Conservation (phyloP, 2,797 vertebrate species). For the Myripristis murdjan region DNA sequence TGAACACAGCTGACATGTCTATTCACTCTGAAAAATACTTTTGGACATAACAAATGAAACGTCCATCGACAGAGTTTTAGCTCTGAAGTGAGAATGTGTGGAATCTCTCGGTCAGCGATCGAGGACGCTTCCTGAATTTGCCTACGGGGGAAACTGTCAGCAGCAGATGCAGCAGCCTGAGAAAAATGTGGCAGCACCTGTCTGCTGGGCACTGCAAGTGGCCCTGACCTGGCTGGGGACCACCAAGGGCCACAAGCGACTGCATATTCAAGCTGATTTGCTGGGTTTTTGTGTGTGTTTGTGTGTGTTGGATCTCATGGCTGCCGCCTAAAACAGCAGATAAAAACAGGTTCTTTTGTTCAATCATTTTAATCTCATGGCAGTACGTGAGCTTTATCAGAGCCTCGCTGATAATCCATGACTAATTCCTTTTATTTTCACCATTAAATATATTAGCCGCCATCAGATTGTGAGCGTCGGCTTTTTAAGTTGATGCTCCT, state of each 20-base stretch:
- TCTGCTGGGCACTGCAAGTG: conserved; percentile 40
- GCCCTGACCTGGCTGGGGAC: conserved; percentile 50
- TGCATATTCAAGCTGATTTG: not conserved
- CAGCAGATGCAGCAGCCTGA: conserved; percentile 63
- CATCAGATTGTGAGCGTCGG: not conserved
- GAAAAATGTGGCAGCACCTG: conserved; percentile 64
- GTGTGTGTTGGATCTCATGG: too few relatives aligned
- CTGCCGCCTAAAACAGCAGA: too few relatives aligned
- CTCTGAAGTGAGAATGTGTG: not conserved
- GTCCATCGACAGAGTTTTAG: not conserved
- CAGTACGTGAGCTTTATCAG: not conserved
- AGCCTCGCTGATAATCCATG: not conserved
- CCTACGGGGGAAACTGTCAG: conserved; percentile 40
- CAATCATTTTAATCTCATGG: too few relatives aligned
- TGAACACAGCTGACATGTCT: not conserved
- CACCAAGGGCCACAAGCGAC: conserved; percentile 65
- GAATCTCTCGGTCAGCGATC: conserved; percentile 15
- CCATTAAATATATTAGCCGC: not conserved
- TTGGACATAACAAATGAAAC: conserved; percentile 5
- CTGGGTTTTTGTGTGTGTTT: too few relatives aligned
- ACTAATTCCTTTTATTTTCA: not conserved
- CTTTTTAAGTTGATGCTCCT: not conserved
- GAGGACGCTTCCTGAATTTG: conserved; percentile 13
- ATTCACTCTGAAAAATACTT: not conserved
- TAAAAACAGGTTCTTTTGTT: too few relatives aligned